These are phyloP conservation scores for Heterodera schachtii DNA, from an alignment of 1,140 invertebrate species.

Conservation along the genomic window DNA sequence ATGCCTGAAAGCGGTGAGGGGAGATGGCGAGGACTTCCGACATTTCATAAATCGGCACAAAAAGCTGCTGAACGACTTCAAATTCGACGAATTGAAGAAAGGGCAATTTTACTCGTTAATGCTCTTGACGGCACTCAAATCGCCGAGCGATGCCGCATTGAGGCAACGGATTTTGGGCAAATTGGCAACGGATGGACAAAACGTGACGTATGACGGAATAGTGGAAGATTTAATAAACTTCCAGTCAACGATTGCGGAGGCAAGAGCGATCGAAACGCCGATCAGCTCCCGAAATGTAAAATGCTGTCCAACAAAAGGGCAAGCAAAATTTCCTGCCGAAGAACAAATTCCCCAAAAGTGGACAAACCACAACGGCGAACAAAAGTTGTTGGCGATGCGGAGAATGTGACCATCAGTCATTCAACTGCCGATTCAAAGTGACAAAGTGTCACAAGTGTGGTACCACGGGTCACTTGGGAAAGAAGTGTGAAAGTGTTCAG, in stretches of 20 bases:
- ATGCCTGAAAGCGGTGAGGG: conserved; percentile 1
- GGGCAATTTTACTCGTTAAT: not conserved
- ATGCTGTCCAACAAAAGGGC: not conserved
- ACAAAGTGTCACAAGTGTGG: not conserved
- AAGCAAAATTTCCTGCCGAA: no score
- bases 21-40: not conserved
- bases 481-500: not conserved
- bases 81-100: not conserved
- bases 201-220: not conserved
- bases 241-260: not conserved
- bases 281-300: not conserved
- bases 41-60: not conserved
- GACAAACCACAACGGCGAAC: not conserved
- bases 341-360: no score
- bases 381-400: conserved; percentile 5
- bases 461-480: not conserved
- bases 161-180: not conserved
- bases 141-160: not conserved
- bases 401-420: not conserved
- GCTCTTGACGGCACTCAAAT: not conserved
- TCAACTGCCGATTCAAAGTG: not conserved
- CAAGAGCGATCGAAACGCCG: not conserved
- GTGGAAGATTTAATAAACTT: not conserved
- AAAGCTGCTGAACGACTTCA: not conserved
- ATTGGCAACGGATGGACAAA: not conserved